phyloP scores from a whole-genome alignment of 2,113 vertebrate genomes.

The Solea solea region DNA sequence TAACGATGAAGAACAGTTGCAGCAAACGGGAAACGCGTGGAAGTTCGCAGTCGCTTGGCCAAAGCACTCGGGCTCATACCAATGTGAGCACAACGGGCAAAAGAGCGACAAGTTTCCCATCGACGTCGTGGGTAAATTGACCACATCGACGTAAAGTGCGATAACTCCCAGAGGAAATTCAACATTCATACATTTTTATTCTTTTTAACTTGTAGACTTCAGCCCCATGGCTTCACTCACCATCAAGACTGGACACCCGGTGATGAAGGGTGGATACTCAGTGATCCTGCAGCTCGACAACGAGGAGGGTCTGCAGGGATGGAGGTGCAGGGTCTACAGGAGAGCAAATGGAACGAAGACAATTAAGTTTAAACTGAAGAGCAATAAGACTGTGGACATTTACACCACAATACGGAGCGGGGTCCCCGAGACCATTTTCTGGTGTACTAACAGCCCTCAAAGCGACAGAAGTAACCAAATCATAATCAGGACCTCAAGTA shows the following conservation, averaged over 20 bases:
- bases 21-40: accelerated
- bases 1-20: accelerated
- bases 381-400: accelerated
- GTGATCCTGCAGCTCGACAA: slow-evolving; percentile 40
- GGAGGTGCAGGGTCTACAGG: slow-evolving; percentile 29
- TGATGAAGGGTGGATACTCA: not conserved
- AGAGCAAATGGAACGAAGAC: accelerated
- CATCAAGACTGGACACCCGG: slow-evolving; percentile 33
- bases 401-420: accelerated
- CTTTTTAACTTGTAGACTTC: slow-evolving; percentile 19
- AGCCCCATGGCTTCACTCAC: slow-evolving; percentile 8
- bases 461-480: slow-evolving; percentile 48
- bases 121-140: not conserved
- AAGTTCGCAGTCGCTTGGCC: not conserved
- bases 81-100: not conserved
- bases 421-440: slow-evolving; percentile 28
- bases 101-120: accelerated
- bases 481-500: slow-evolving; percentile 52
- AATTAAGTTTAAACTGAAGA: accelerated
- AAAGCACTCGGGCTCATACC: not conserved
- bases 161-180: too few species aligned
- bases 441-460: not conserved
- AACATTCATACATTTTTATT: not conserved
- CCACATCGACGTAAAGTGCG: not conserved
- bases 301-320: not conserved